These are phyloP conservation scores for Euschistus heros DNA, from an alignment of 1,140 invertebrate genomes.

Conservation along the genomic window DNA sequence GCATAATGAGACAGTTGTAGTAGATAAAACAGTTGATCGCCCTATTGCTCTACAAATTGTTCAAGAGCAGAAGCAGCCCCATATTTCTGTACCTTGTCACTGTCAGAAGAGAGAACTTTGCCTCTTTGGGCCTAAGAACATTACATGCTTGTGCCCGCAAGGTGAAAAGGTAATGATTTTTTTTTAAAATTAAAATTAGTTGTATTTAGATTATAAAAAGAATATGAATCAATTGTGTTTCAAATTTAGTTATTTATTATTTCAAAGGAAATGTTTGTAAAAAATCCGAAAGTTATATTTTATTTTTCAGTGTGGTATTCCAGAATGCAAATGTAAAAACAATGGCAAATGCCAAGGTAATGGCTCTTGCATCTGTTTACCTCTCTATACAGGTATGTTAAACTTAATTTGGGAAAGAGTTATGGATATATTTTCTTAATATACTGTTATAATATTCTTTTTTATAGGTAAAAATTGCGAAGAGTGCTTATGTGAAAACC, in stretches of 20 bases:
- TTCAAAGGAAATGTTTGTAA: background rate
- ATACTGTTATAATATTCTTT: slow-evolving; percentile 30
- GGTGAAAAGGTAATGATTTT: background rate
- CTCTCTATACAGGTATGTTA: slow-evolving; percentile 7
- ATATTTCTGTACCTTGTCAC: background rate
- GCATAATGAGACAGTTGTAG: background rate
- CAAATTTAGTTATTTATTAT: background rate
- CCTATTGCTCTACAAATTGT: background rate
- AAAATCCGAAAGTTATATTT: background rate
- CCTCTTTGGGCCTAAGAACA: background rate
- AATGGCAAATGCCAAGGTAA: slow-evolving; percentile 11
- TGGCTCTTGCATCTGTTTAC: slow-evolving; percentile 1
- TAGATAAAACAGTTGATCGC: background rate
- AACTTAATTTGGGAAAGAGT: slow-evolving; percentile 35
- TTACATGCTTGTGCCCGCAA: background rate
- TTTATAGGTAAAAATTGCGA: background rate
- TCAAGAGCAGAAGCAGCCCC: background rate
- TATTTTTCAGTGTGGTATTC: background rate
- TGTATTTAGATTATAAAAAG: background rate
- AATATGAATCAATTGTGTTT: background rate
- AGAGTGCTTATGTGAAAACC: background rate
- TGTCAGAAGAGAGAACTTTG: background rate
- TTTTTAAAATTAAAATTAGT: background rate
- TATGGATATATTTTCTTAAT: slow-evolving; percentile 19
- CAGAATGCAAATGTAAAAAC: slow-evolving; percentile 18